phyloP scores from a whole-genome alignment of 2,113 vertebrate species.

The Vireo altiloquus region DNA sequence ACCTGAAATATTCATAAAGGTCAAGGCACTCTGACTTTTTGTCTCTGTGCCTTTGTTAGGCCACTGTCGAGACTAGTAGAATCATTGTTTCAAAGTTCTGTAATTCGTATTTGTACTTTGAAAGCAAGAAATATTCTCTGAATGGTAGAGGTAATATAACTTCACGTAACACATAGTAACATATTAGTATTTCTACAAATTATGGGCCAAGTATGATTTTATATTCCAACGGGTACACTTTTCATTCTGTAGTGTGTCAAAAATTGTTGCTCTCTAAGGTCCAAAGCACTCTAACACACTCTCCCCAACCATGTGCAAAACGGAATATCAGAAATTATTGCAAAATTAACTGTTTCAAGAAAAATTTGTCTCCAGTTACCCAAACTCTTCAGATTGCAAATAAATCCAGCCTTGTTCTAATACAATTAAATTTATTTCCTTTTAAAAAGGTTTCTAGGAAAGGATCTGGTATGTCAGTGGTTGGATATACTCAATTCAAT shows the following conservation, averaged over 20 bases:
- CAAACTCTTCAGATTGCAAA: not conserved
- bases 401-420: not conserved
- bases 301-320: conserved; percentile 45
- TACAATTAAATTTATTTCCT: not conserved
- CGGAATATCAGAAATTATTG: conserved; percentile 25
- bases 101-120: not conserved
- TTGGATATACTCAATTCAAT: not conserved
- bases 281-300: conserved; percentile 61
- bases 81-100: not conserved
- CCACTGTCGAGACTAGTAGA: not conserved
- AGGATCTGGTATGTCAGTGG: not conserved
- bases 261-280: conserved; percentile 67
- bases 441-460: not conserved
- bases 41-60: not conserved
- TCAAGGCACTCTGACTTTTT: not conserved
- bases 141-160: not conserved
- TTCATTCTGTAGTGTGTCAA: conserved; percentile 43
- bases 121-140: not conserved
- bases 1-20: conserved; percentile 7
- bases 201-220: conserved; percentile 7
- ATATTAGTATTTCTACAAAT: conserved; percentile 12
- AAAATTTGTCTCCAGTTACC: conserved; percentile 30
- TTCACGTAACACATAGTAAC: not conserved
- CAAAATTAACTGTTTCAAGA: conserved; percentile 28
- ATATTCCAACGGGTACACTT: conserved; percentile 54